Percentiles rank a stretch among this genome's conserved stretches.
Conservation (phyloP, 2,888 invertebrate genomes). For the Sphinx pinastri region DNA sequence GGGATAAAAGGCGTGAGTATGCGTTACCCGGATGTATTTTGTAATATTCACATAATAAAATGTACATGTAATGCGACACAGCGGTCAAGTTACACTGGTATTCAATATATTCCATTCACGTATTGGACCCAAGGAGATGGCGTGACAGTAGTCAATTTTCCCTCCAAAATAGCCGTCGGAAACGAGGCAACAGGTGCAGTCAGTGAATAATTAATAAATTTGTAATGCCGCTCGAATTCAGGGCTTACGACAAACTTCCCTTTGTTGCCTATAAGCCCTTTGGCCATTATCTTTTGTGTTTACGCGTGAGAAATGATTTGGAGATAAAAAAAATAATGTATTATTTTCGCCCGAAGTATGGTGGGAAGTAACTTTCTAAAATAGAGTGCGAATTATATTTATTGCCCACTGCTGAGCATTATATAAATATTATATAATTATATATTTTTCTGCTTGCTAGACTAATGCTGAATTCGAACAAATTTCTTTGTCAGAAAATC, state of each 20-base stretch:
- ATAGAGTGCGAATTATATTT: background rate
- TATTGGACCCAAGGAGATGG: constrained; percentile 54
- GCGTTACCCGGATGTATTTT: too few species aligned
- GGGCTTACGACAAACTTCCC: constrained; percentile 1
- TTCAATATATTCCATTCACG: constrained; percentile 28
- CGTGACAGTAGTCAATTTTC: constrained; percentile 61
- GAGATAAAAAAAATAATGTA: background rate
- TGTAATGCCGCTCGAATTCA: constrained; percentile 25
- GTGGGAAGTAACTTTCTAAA: constrained; percentile 2
- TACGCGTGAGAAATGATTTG: constrained; percentile 10
- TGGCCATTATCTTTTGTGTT: constrained; percentile 6
- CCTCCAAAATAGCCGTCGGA: constrained; percentile 47
- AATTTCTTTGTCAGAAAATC: too few species aligned
- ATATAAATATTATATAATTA: too few species aligned
- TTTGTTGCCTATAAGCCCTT: constrained; percentile 1
- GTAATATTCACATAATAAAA: too few species aligned
- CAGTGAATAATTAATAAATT: constrained; percentile 68
- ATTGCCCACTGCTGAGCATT: background rate
- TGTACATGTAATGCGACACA: background rate
- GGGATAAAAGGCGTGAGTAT: too few species aligned
- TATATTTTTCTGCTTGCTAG: too few species aligned
- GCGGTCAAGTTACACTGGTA: constrained; percentile 25
- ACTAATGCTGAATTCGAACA: too few species aligned
- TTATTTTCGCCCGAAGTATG: background rate
- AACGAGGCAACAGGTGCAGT: constrained; percentile 69